Evolutionary conservation across 2,797 vertebrate species (phyloP).

Genomic region (Harpagifer antarcticus): DNA sequence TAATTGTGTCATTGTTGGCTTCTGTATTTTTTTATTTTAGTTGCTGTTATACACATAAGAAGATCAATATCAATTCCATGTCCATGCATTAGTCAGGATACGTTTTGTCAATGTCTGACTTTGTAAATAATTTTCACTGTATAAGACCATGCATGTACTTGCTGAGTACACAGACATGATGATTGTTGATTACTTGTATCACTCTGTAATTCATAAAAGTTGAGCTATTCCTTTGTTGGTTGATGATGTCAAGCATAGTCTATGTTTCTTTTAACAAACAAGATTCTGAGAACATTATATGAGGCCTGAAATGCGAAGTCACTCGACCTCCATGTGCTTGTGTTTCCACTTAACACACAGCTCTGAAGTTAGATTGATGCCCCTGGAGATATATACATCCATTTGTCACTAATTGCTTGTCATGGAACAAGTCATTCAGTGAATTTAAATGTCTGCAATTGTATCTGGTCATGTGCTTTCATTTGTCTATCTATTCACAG

Average conservation of each 20-base stretch:
- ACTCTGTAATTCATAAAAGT: background rate
- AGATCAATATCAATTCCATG: too few relatives aligned
- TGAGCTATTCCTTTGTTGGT: background rate
- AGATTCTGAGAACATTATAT: background rate
- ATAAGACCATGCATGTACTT: too few relatives aligned
- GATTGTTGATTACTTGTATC: background rate
- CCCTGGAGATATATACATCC: conserved; percentile 42
- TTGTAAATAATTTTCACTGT: too few relatives aligned
- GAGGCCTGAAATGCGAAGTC: conserved; percentile 24
- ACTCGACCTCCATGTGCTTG: background rate
- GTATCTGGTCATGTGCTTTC: conserved; percentile 66
- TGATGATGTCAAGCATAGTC: background rate
- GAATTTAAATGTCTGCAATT: conserved; percentile 63
- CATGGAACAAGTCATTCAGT: conserved; percentile 45
- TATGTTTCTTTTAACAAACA: background rate
- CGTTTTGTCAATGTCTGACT: too few relatives aligned
- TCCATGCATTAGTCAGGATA: too few relatives aligned
- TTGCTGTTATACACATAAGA: background rate
- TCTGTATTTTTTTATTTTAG: too few relatives aligned
- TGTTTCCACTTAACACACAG: conserved; percentile 13
- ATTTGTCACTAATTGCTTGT: conserved; percentile 63
- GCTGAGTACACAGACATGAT: background rate
- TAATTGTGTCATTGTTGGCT: background rate
- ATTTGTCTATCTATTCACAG: conserved; percentile 62
- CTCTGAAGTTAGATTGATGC: conserved; percentile 45